Conservation (phyloP, 1,140 invertebrate species). For the Drosophila micromelanica region DNA sequence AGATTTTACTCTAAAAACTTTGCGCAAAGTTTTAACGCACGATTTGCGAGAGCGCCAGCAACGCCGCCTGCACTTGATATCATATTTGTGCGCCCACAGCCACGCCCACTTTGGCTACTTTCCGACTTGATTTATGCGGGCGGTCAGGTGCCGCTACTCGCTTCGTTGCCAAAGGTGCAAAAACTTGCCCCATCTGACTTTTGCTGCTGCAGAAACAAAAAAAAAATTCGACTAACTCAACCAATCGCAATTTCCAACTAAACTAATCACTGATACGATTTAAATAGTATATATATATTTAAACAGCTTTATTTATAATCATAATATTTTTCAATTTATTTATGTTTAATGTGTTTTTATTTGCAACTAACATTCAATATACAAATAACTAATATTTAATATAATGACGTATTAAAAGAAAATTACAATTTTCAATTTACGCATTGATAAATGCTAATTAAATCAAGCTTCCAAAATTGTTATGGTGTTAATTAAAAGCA, state of each 20-base stretch:
- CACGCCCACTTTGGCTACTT: constrained; percentile 59
- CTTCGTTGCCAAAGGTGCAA: constrained; percentile 60
- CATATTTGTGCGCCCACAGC: constrained; percentile 65
- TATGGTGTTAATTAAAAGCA: too few relatives aligned
- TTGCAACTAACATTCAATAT: too few relatives aligned
- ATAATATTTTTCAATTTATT: too few relatives aligned
- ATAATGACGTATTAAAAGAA: too few relatives aligned
- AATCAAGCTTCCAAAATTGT: too few relatives aligned
- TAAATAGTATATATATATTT: neutral
- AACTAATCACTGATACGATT: neutral
- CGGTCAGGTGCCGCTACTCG: constrained; percentile 31
- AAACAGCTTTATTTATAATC: too few relatives aligned
- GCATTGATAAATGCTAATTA: too few relatives aligned
- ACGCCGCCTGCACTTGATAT: constrained; percentile 75
- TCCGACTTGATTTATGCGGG: constrained; percentile 67
- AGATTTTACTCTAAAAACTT: constrained; percentile 77
- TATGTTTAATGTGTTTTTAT: too few relatives aligned
- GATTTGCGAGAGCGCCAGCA: constrained; percentile 56
- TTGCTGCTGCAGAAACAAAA: constrained; percentile 8
- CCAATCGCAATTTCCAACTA: constrained; percentile 5
- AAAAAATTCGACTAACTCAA: neutral
- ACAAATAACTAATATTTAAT: too few relatives aligned
- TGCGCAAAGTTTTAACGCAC: constrained; percentile 78
- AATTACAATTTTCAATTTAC: too few relatives aligned
- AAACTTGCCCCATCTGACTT: constrained; percentile 37